These are phyloP conservation scores for Scarus forsteni DNA, from an alignment of 2,797 vertebrate species.

Conservation along the genomic window DNA sequence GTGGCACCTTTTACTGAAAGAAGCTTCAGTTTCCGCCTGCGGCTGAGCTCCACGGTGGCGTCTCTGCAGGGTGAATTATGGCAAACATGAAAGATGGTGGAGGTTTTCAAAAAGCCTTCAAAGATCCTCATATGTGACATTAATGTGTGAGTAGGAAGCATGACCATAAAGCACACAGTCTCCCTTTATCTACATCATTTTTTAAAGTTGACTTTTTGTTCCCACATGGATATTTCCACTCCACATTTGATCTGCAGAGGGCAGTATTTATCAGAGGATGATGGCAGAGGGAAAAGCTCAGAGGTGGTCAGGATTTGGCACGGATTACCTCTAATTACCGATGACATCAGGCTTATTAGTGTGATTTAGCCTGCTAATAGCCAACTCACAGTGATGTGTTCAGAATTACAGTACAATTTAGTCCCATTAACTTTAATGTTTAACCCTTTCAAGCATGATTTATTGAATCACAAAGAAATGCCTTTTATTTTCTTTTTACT, in stretches of 20 bases:
- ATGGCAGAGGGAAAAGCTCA: slow-evolving; percentile 18
- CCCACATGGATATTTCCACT: not conserved
- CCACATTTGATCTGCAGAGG: slow-evolving; percentile 65
- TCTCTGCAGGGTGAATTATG: slow-evolving; percentile 53
- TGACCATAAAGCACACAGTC: slow-evolving; percentile 44
- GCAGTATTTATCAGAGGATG: slow-evolving; percentile 70
- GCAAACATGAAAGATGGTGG: slow-evolving; percentile 58
- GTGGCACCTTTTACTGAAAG: slow-evolving; percentile 66
- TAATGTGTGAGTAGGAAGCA: slow-evolving; percentile 48
- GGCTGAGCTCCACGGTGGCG: slow-evolving; percentile 60
- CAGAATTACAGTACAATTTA: slow-evolving; percentile 18
- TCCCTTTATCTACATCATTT: slow-evolving; percentile 43
- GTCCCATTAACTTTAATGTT: not conserved
- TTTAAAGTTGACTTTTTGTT: slow-evolving; percentile 44
- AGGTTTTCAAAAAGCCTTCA: slow-evolving; percentile 49
- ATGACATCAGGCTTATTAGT: slow-evolving; percentile 47
- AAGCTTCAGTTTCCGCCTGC: slow-evolving; percentile 47
- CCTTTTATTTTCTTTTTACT: no score
- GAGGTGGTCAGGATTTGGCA: slow-evolving; percentile 34
- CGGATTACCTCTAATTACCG: slow-evolving; percentile 41
- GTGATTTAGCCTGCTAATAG: slow-evolving; percentile 25
- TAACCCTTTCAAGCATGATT: no score
- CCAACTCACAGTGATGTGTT: slow-evolving; percentile 10
- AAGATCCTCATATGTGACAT: slow-evolving; percentile 42
- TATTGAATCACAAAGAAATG: no score